Evolutionary conservation across 2,888 invertebrate genomes (phyloP).

Genomic region (Athalia rosae): DNA sequence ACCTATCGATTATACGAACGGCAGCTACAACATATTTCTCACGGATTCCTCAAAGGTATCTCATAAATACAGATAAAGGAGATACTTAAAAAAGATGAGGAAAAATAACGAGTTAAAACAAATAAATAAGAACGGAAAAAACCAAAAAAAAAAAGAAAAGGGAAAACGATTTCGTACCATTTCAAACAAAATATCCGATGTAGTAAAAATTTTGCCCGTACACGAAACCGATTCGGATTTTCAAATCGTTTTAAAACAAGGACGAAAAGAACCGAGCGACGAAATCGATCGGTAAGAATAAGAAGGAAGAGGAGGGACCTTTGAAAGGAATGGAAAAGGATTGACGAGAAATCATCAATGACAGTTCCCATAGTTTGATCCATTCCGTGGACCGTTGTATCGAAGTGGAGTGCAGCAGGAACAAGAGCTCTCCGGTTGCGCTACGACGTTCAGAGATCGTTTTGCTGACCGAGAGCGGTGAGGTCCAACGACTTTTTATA

Average conservation of each 20-base stretch:
- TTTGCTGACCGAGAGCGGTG: constrained; percentile 55
- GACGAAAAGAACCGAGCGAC: neutral
- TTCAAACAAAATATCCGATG: too few relatives aligned
- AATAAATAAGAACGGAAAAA: too few relatives aligned
- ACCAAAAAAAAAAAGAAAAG: too few relatives aligned
- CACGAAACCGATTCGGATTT: neutral
- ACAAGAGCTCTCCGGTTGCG: neutral
- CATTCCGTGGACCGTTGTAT: too few relatives aligned
- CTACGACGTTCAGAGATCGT: constrained; percentile 52
- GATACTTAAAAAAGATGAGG: too few relatives aligned
- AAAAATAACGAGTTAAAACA: too few relatives aligned
- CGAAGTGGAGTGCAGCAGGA: too few relatives aligned
- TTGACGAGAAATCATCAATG: neutral
- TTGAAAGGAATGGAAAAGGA: neutral
- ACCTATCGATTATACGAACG: too few relatives aligned
- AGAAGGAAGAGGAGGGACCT: neutral
- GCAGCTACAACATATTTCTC: too few relatives aligned
- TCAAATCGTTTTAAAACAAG: neutral
- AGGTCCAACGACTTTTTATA: constrained; percentile 62
- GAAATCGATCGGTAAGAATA: neutral
- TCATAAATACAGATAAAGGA: too few relatives aligned
- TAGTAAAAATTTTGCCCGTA: too few relatives aligned
- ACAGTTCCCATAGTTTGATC: neutral
- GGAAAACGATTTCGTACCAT: neutral
- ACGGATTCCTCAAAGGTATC: too few relatives aligned